Conservation (phyloP, 2,113 vertebrate species). For the Pomatorhinus ruficollis region DNA sequence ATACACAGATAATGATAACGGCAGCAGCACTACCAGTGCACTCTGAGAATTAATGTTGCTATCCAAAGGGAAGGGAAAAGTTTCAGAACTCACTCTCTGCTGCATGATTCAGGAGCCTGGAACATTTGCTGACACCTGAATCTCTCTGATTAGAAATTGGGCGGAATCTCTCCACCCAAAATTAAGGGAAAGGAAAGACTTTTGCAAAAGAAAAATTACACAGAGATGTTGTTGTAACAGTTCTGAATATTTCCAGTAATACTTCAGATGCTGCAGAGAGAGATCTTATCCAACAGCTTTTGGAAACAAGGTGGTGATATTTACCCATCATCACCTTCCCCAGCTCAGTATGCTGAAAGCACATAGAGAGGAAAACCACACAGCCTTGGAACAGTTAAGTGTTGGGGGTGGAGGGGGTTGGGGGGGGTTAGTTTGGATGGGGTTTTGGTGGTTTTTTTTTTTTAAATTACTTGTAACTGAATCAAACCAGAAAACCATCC, state of each 20-base stretch:
- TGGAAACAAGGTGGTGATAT: neutral
- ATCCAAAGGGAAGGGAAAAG: neutral
- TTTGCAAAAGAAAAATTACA: neutral
- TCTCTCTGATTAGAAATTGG: neutral
- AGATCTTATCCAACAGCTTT: conserved; percentile 30
- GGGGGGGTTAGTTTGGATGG: neutral
- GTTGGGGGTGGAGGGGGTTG: neutral
- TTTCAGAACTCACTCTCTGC: neutral
- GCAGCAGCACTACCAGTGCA: neutral
- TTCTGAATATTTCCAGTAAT: conserved; percentile 23
- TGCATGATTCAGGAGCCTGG: neutral
- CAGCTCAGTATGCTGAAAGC: neutral
- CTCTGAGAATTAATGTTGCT: neutral
- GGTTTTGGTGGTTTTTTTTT: neutral
- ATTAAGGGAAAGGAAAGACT: neutral
- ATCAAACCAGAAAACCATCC: neutral
- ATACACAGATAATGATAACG: neutral
- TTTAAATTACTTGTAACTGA: neutral
- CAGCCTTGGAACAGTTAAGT: neutral
- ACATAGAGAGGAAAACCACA: neutral
- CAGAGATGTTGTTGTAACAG: conserved; percentile 35
- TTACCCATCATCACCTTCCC: conserved; percentile 16
- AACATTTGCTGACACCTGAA: neutral
- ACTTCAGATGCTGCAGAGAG: conserved; percentile 20
- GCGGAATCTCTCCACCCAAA: neutral